These are phyloP conservation scores for Nannobrachium achirus DNA, from an alignment of 2,113 vertebrate genomes.

Conservation along the genomic window DNA sequence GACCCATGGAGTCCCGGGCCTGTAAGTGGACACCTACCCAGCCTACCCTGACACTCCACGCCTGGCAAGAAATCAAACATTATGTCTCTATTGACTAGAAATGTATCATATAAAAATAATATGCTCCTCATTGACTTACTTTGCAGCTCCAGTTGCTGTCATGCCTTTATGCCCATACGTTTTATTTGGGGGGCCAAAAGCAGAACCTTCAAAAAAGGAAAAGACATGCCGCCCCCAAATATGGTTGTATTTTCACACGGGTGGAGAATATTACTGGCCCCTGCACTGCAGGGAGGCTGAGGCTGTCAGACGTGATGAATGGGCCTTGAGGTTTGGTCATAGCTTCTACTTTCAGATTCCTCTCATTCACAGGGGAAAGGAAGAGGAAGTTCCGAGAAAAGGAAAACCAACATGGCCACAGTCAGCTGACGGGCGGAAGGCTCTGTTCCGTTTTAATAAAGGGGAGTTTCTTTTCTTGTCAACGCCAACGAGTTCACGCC, in stretches of 20 bases:
- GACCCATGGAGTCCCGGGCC: too few species aligned
- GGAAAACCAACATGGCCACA: constrained; percentile 28
- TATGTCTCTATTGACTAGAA: too few species aligned
- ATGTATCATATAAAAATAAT: too few species aligned
- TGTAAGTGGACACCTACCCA: too few species aligned
- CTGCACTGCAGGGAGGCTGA: constrained; percentile 9
- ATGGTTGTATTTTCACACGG: constrained; percentile 25
- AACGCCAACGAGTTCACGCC: background rate
- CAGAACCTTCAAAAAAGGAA: constrained; percentile 21
- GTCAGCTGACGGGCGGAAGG: constrained; percentile 26
- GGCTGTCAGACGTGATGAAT: constrained; percentile 49
- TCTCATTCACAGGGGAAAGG: constrained; percentile 52
- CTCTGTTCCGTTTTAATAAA: background rate
- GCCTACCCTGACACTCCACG: too few species aligned
- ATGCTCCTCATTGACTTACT: too few species aligned
- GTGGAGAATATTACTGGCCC: background rate
- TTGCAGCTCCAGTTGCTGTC: too few species aligned
- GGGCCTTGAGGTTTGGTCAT: constrained; percentile 31
- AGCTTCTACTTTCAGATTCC: constrained; percentile 43
- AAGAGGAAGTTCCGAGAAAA: constrained; percentile 32
- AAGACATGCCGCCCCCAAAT: constrained; percentile 17
- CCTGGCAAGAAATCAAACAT: too few species aligned
- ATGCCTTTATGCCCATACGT: too few species aligned
- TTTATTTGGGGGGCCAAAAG: too few species aligned
- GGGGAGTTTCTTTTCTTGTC: too few species aligned